phyloP scores from a whole-genome alignment of 2,113 vertebrate species.

The Tamias sibiricus region DNA sequence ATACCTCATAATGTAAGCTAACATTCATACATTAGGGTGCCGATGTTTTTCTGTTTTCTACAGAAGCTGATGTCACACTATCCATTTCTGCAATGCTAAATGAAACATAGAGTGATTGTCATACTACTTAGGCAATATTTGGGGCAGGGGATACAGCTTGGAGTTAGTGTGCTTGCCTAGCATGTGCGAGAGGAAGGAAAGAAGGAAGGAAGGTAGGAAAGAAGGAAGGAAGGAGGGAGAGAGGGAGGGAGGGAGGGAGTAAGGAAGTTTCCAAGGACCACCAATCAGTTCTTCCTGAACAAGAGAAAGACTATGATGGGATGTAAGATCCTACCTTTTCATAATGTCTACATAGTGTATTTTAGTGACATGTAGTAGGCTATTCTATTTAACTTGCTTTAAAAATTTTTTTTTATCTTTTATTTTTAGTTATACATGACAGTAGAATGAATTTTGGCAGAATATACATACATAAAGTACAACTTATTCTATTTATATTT shows the following conservation, averaged over 20 bases:
- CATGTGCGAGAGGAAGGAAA: no score
- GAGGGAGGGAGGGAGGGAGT: no score
- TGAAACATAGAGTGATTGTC: neutral
- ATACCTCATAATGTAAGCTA: neutral
- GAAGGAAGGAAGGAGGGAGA: no score
- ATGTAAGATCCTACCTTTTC: neutral
- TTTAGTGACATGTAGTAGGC: neutral
- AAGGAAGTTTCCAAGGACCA: neutral
- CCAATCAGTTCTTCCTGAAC: neutral
- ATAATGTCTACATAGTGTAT: neutral
- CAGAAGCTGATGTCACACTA: neutral
- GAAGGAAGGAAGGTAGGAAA: no score
- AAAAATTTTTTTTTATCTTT: no score
- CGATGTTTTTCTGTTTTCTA: neutral
- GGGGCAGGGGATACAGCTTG: no score
- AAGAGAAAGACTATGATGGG: neutral
- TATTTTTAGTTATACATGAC: no score
- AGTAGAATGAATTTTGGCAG: no score
- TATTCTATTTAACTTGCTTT: neutral
- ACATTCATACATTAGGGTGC: neutral
- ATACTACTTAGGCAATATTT: neutral
- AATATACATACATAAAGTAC: no score
- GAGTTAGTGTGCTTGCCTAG: no score
- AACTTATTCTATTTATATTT: no score
- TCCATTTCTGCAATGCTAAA: neutral